Conservation (phyloP, 2,888 invertebrate genomes). For the Cheilosia grossa region DNA sequence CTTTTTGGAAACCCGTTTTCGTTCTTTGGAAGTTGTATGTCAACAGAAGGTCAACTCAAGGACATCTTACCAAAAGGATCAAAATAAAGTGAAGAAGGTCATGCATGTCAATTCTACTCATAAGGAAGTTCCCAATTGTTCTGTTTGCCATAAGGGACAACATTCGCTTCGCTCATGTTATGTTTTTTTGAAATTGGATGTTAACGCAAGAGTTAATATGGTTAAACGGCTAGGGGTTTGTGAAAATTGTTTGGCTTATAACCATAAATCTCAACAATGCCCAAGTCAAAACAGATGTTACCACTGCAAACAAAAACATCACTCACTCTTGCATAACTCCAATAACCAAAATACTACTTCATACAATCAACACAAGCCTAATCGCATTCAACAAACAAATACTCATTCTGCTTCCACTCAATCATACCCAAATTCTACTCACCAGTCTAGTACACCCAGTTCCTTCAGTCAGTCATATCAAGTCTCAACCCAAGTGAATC, state of each 20-base stretch:
- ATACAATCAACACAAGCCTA: background rate
- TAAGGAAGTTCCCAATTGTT: background rate
- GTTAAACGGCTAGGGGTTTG: slow-evolving; percentile 2
- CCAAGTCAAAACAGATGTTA: too few relatives aligned
- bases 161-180: too few relatives aligned
- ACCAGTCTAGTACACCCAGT: background rate
- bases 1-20: too few relatives aligned
- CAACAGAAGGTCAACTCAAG: too few relatives aligned
- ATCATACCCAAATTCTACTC: background rate
- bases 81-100: too few relatives aligned
- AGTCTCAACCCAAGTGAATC: background rate
- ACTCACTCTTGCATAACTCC: too few relatives aligned
- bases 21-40: too few relatives aligned
- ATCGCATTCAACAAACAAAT: background rate
- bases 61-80: too few relatives aligned
- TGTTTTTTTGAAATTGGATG: slow-evolving; percentile 1
- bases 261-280: background rate
- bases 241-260: slow-evolving; percentile 20
- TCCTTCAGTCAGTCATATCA: background rate
- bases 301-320: too few relatives aligned
- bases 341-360: too few relatives aligned
- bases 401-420: background rate
- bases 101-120: too few relatives aligned
- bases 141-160: slow-evolving; percentile 7
- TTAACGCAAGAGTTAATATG: background rate